Percentiles rank a stretch among this genome's conserved stretches.
Conservation (phyloP, 2,797 vertebrate genomes). For the Takifugu rubripes region DNA sequence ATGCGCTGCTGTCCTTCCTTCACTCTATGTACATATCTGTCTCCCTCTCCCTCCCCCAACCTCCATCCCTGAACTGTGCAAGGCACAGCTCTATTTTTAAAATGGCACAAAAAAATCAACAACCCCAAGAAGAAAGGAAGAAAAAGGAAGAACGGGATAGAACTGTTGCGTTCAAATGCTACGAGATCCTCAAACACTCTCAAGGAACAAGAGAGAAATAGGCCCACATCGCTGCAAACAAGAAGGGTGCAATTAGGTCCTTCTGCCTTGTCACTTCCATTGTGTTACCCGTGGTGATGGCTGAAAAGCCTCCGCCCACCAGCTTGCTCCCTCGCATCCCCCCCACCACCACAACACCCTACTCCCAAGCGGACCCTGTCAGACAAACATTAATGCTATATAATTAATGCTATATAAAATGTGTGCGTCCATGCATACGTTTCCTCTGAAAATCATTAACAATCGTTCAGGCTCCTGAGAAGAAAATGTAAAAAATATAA, state of each 20-base stretch:
- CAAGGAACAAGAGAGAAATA: constrained; percentile 22
- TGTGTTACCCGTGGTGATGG: constrained; percentile 65
- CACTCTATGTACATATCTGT: constrained; percentile 35
- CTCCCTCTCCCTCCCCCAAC: constrained; percentile 36
- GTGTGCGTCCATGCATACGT: not conserved
- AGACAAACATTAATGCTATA: constrained; percentile 16
- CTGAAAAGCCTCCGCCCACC: constrained; percentile 52
- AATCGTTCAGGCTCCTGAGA: constrained; percentile 13
- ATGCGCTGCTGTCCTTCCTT: constrained; percentile 23
- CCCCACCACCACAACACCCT: constrained; percentile 42
- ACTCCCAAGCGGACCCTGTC: constrained; percentile 43
- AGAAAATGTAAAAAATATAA: too few relatives aligned
- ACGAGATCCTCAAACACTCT: constrained; percentile 16
- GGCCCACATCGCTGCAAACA: constrained; percentile 50
- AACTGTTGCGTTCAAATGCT: constrained; percentile 28
- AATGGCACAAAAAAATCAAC: constrained; percentile 12
- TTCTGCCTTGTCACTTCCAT: constrained; percentile 71
- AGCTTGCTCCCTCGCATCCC: constrained; percentile 23
- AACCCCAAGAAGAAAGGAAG: not conserved
- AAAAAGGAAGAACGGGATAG: not conserved
- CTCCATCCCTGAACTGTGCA: constrained; percentile 31
- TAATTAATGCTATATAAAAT: constrained; percentile 21
- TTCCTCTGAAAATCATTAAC: constrained; percentile 27
- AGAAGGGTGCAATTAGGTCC: constrained; percentile 65
- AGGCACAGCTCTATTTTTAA: constrained; percentile 54